Evolutionary conservation across 1,140 invertebrate genomes (phyloP), one percentile per base, ranked within the genome.

Genomic region (Periplaneta americana): DNA sequence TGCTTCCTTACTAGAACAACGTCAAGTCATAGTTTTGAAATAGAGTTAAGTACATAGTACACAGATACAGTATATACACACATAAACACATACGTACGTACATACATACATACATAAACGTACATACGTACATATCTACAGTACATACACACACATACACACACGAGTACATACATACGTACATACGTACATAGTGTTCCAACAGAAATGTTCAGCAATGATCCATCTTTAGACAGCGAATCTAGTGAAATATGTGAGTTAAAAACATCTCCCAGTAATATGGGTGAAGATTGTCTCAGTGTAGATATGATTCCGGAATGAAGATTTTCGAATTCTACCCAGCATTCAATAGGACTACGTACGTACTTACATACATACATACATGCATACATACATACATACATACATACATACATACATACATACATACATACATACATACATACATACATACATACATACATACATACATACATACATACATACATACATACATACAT

Each of bases 141-240:
- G n/a, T 81, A 84, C 81, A 83, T 74, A 82, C 79, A 83, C 22
- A 83, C 80, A 84, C 80, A 83, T 34, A 80, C 48, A 39, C 34
- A 35, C 36, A 34, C 48, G 34, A 32, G 31, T 74, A 77, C 34
- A 80, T 79, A 75, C 18, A 83, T 79, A 83, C 39, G 81, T 81
- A 81, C 80, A 81, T 57, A 79, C 33, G 80, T 48, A 33, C 74
- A 83, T 82, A 78, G 36, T 80, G 95, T 98, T 17, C 96, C 96
- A 13, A 96, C 94, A 75, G 96, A 97, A 88, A 96, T 97, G 93
- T 97, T 98, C 85, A 97, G 96, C 86, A 97, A 97, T 88, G 96
- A 98, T 85, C 94, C 94, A 76, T 95, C 94, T 15, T 88, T 95
- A 82, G 95, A 96, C 86, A 96, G 94, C 88, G 94, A 95, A 89